These are phyloP conservation scores for Pyxicephalus adspersus DNA, from an alignment of 2,113 vertebrate genomes.

Conservation along the genomic window DNA sequence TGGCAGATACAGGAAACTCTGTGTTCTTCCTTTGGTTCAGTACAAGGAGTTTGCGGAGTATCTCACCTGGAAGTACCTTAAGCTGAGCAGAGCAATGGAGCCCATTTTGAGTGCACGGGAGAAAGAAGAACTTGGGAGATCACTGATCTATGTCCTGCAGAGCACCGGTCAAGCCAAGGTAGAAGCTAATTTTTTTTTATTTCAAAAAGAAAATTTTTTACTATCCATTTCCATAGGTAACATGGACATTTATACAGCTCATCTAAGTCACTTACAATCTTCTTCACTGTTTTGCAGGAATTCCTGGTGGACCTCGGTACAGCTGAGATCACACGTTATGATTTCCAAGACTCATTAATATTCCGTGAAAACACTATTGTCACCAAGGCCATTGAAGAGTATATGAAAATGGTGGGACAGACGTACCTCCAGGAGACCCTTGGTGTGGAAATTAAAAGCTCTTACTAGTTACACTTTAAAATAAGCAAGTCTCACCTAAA, in stretches of 20 bases:
- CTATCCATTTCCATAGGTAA: too few species aligned
- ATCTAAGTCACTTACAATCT: too few species aligned
- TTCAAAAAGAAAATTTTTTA: too few species aligned
- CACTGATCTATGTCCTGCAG: slow-evolving; percentile 86
- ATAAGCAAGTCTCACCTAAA: not conserved
- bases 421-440: slow-evolving; percentile 90
- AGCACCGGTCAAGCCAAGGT: slow-evolving; percentile 94
- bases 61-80: slow-evolving; percentile 83
- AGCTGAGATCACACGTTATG: slow-evolving; percentile 84
- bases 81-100: slow-evolving; percentile 82
- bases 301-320: slow-evolving; percentile 87
- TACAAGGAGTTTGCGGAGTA: slow-evolving; percentile 95
- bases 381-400: slow-evolving; percentile 95
- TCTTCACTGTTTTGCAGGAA: slow-evolving; percentile 69
- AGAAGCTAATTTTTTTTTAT: not conserved
- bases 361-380: slow-evolving; percentile 94
- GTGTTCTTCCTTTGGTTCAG: slow-evolving; percentile 85
- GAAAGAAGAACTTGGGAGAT: slow-evolving; percentile 89
- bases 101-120: slow-evolving; percentile 81
- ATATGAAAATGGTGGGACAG: slow-evolving; percentile 95
- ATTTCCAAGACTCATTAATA: slow-evolving; percentile 85
- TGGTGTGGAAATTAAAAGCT: slow-evolving; percentile 68
- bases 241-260: too few species aligned
- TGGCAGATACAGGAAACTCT: slow-evolving; percentile 81
- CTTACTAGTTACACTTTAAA: not conserved